Evolutionary conservation across 1,140 invertebrate genomes (phyloP), one percentile per base, ranked within the genome.

Genomic region (Ceratitis capitata): DNA sequence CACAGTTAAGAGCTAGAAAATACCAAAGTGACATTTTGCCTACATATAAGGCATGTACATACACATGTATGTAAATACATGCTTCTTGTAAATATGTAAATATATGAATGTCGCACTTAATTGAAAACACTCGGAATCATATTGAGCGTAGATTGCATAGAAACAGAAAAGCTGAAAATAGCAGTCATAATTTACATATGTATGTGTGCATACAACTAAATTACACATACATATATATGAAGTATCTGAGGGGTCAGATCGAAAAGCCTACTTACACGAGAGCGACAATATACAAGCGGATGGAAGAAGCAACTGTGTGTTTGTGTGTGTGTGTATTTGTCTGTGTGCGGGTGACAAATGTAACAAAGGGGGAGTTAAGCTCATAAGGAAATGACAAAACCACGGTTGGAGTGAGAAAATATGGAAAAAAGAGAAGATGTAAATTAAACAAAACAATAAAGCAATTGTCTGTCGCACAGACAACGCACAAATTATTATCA

Each of bases 401-500:
- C n/a, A 9, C 4, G 2, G 51, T n/a, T 0, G 10, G 23, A 56
- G 19, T 4, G 51, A 19, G 14, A 64, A 64, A 35, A 35, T 19
- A 14, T 58, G 56, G 7, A 53, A n/a, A n/a, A 53, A 53, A 53
- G 58, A 9, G 64, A 4, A 39, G 42, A 23, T 1, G 4, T 14
- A 23, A 19, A 61, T 29, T 26, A 32, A 74, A 74, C 32, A 42
- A 39, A 69, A 19, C 64, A 74, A 78, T 32, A 78, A 14, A 78
- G 26, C 69, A 78, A 78, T 78, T 23, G 69, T 78, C 45, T 39
- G 35, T 78, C 39, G 39, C 69, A 45, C 45, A 26, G 69, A 78
- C 35, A 78, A 78, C 69, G n/a, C 69, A 78, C 69, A 78, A 78
- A 45, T 78, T 78, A 39, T 45, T 78, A 39, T 78, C 69, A 78